Base-by-base conservation (phyloP, 2,113 vertebrate species). In the Anas platyrhynchos region DNA sequence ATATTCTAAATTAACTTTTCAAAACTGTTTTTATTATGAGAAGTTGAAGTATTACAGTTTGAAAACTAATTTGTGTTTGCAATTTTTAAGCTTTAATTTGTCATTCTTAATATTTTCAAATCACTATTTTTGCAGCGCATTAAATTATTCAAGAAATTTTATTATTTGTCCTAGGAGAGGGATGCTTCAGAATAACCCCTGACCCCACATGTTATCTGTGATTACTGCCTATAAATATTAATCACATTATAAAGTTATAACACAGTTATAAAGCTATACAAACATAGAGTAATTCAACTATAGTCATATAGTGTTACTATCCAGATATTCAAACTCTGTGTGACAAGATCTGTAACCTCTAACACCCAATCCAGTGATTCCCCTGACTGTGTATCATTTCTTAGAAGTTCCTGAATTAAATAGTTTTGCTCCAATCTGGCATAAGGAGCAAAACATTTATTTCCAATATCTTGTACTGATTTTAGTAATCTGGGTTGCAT, bases 31-130 rank as follows among this genome's bases (percentile, higher is more conserved):
- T 90, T 93, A 67, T 92, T 96, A 88, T 83, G 63, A 91, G 82
- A 87, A 81, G 66, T 85, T 90, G 61, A 96, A 96, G 92, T 94
- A 88, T 22, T 94, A 12, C 15, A 46, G 25, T 86, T 83, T 84
- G 50, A 86, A 84, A 96, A 93, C 73, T 76, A 86, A 87, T 96
- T 56, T 88, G 27, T 86, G n/a, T 38, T 92, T 89, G 29, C 38
- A 73, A 81, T 48, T 34, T 93, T 96, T 94, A 91, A 94, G 77
- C 73, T 89, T 97, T 94, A 94, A 31, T 89, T 97, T 95, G 44
- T 94, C 56, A 83, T 68, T 75, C 72, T 91, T 94, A 96, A 79
- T 83, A 89, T 83, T 68, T 79, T 73, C 32, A 80, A 32, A 93
- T 95, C 54, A 94, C 84, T 96, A 52, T 90, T 97, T 74, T 80